Conservation (phyloP, 92 coral and sea anemone species). For the Porites lobata region DNA sequence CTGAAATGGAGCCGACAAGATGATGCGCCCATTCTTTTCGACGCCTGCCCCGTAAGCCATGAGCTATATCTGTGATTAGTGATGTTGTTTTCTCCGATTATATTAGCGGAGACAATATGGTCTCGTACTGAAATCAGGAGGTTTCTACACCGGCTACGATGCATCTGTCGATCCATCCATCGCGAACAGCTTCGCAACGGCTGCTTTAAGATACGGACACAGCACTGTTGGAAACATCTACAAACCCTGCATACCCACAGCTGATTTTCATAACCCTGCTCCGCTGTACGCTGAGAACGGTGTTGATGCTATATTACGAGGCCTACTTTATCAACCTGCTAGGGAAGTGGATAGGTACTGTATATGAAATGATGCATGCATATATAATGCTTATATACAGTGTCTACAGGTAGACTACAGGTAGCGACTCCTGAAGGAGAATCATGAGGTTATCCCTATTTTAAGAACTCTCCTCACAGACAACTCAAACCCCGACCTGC, state of each 20-base stretch:
- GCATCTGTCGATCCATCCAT: constrained; percentile 74
- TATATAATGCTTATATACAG: too few relatives aligned
- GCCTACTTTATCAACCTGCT: constrained; percentile 41
- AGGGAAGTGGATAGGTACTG: constrained; percentile 13
- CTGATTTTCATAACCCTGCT: constrained; percentile 1
- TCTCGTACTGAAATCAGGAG: constrained; percentile 57
- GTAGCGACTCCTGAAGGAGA: too few relatives aligned
- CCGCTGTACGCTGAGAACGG: constrained; percentile 48
- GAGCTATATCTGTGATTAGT: too few relatives aligned
- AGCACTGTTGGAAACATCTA: constrained; percentile 70
- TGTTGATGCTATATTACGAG: constrained; percentile 72
- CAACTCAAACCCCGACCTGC: too few relatives aligned
- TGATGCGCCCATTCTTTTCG: too few relatives aligned
- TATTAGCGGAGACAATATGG: not conserved
- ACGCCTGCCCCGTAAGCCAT: too few relatives aligned
- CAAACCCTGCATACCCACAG: not conserved
- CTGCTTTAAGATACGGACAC: constrained; percentile 90
- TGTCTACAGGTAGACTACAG: too few relatives aligned
- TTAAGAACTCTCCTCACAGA: too few relatives aligned
- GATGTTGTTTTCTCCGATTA: too few relatives aligned
- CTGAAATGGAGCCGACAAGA: too few relatives aligned
- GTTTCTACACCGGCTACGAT: constrained; percentile 69
- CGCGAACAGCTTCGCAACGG: constrained; percentile 80
- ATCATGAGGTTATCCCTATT: too few relatives aligned
- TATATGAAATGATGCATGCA: too few relatives aligned